Evolutionary conservation across 2,113 vertebrate species (phyloP).

Genomic region (Stictonetta naevosa): DNA sequence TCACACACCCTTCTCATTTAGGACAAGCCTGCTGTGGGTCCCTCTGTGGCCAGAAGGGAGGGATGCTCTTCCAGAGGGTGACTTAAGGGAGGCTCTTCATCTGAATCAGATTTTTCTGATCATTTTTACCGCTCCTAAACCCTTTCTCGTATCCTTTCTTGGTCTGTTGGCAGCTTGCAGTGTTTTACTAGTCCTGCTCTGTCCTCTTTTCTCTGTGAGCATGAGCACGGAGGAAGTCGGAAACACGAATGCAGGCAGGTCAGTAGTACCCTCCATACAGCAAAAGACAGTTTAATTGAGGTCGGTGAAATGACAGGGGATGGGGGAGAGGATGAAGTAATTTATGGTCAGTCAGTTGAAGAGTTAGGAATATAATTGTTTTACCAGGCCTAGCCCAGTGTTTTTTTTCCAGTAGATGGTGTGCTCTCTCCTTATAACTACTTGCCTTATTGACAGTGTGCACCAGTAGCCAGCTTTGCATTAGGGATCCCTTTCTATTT

Average conservation of each 20-base stretch:
- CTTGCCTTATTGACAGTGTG: not conserved
- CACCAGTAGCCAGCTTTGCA: not conserved
- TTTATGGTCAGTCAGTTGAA: not conserved
- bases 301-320: not conserved
- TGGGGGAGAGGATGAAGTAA: not conserved
- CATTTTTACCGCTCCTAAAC: not conserved
- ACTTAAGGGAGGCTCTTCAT: not conserved
- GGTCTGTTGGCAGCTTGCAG: not conserved
- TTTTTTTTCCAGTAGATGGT: not conserved
- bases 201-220: not conserved
- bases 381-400: not conserved
- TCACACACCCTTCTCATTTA: not conserved
- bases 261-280: not conserved
- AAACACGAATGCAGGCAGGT: fast-evolving
- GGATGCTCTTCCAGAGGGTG: not conserved
- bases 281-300: not conserved
- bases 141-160: not conserved
- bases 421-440: not conserved
- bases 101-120: not conserved
- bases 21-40: not conserved
- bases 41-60: not conserved
- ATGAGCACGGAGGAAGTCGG: not conserved
- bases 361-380: not conserved
- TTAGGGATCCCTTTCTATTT: not conserved
- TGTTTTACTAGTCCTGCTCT: not conserved